Base-by-base conservation (phyloP, 2,113 vertebrate genomes). In the Melanerpes aurifrons region DNA sequence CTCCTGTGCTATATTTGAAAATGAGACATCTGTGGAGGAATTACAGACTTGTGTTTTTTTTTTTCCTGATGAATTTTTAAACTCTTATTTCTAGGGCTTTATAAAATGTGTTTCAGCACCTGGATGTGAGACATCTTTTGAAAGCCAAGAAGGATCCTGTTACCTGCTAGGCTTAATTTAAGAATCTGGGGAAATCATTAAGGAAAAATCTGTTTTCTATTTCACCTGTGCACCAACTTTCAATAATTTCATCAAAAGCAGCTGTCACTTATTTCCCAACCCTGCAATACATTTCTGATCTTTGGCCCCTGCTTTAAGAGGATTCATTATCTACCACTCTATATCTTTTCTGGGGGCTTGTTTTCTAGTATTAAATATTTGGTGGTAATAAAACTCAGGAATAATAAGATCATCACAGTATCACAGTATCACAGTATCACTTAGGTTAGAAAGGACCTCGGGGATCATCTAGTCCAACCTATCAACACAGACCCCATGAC, bases 181-280 rank as follows among this genome's bases (percentile, higher is more conserved):
- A 85, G 63, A 92, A 96, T 89, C 92, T 89, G 81, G 90, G 80
- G 93, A 95, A 62, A 89, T 92, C 77, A 96, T 95, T 95, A 93
- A 79, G 63, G 28, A 56, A 70, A 94, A 93, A 88, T 79, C 67
- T 96, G 67, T 85, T 94, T 94, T 88, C 86, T 73, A 87, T 29
- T 70, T 96, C 83, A 82, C 77, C 70, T 76, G 47, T 92, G 64
- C 73, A 86, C 50, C 62, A 73, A 21, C 84, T 93, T 94, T 31
- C 72, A 75, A 45, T 92, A 95, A 96, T 94, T 85, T 89, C 35
- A 83, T 83, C 76, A 91, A 94, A 95, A 89, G 53, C 18, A 93
- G 72, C 50, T 83, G 40, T 16, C 24, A 20, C 26, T 81, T 89
- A 93, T 83, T 95, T 93, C 78, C 70, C 72, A 93, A 70, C 17